A percentile compares a stretch with the other conserved stretches of the same genome.
phyloP scores from a whole-genome alignment of 2,888 invertebrate species.

The Himalopsyche anomala region DNA sequence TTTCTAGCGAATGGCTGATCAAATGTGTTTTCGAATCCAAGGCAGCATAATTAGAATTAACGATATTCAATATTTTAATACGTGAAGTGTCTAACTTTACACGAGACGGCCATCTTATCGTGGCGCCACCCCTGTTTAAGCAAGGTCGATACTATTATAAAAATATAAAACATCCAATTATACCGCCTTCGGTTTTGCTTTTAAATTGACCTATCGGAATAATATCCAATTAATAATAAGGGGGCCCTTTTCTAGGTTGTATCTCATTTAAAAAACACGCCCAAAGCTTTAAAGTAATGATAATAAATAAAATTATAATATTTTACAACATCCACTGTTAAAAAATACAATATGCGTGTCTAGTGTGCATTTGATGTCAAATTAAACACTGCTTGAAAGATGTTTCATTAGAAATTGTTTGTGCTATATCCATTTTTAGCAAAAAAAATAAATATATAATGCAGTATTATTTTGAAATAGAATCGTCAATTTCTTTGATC shows the following conservation, averaged over 20 bases:
- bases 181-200: not conserved
- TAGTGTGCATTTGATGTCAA: not conserved
- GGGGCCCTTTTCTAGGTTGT: not conserved
- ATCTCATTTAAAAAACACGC: slow-evolving; percentile 3
- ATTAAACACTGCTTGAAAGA: not conserved
- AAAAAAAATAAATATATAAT: not conserved
- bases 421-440: not conserved
- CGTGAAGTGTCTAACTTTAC: too few species aligned
- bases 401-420: not conserved
- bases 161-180: slow-evolving; percentile 13
- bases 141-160: too few species aligned
- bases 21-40: too few species aligned
- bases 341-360: not conserved
- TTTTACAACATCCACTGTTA: not conserved
- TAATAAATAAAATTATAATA: slow-evolving; percentile 26
- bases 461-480: too few species aligned
- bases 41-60: too few species aligned
- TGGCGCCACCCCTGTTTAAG: too few species aligned
- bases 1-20: too few species aligned
- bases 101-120: too few species aligned
- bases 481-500: too few species aligned
- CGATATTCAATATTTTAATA: too few species aligned
- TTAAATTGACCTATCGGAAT: slow-evolving; percentile 5
- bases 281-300: not conserved
- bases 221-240: not conserved